Base-by-base conservation (phyloP, 2,888 invertebrate species). In the Megastigmus dorsalis region DNA sequence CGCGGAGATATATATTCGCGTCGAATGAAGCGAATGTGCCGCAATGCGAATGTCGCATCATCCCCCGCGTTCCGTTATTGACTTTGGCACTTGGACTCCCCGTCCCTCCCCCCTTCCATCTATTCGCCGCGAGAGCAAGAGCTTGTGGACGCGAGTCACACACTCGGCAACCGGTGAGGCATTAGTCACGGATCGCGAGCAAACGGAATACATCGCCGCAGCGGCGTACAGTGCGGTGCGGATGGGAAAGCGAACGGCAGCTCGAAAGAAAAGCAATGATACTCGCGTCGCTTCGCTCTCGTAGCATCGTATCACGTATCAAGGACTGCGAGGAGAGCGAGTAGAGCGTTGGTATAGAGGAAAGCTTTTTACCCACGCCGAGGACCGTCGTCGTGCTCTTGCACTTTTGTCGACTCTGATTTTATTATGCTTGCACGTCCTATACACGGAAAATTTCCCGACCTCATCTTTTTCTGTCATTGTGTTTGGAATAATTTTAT, bases 171-270 rank as follows among this genome's bases (percentile, higher is more conserved):
- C 72, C 77, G 77, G 69, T 75, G 70, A 70, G 76, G 71, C 72
- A 79, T 79, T 80, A 80, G 81, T 80, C 77, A 80, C 77, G 78
- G 79, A 80, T 78, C 75, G 78, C 78, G 81, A 79, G 76, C 79
- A 81, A 81, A 79, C 80, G 77, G 80, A 80, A 80, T 79, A 79
- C 75, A 77, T 78, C 57, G 62, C 74, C 9, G 30, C 68, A 66
- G 3, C 38, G 7, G 28, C 65, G 66, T 66, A 26, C 68, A 66
- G 3, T 28, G 7, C 18, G 67, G 66, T 66, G 77, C 71, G 69
- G 65, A 52, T 68, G 74, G 62, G 62, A n/a, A n/a, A 67, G 76
- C 72, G 77, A 69, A 73, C 52, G 74, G 36, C n/a, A n/a, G 48
- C 13, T 5, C 0, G 60, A 65, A 65, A 72, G 65, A 65, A 57